Conservation (phyloP, 2,797 vertebrate genomes). For the Aplochiton taeniatus region DNA sequence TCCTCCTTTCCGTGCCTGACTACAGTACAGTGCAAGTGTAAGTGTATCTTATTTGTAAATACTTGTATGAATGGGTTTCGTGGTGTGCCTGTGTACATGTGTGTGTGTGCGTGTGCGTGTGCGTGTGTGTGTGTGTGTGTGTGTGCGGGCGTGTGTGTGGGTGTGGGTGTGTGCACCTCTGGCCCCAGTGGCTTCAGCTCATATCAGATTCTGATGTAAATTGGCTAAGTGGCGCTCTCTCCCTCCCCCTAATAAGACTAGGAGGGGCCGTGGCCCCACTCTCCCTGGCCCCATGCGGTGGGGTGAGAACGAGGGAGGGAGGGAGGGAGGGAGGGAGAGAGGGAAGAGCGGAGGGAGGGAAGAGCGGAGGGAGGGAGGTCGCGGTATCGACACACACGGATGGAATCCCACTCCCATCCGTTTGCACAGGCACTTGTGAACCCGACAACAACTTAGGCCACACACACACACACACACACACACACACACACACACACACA, state of each 20-base stretch:
- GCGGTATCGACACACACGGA: neutral
- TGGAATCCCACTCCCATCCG: conserved; percentile 10
- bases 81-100: neutral
- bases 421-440: neutral
- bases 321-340: conserved; percentile 29
- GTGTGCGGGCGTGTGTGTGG: conserved; percentile 2
- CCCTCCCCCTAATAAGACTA: conserved; percentile 80
- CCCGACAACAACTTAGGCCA: too few species aligned
- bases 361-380: conserved; percentile 6
- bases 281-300: conserved; percentile 18
- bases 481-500: neutral
- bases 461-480: conserved; percentile 13
- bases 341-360: conserved; percentile 9
- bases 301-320: conserved; percentile 46
- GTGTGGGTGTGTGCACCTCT: conserved; percentile 26
- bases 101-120: conserved; percentile 1
- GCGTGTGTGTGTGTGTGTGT: conserved; percentile 12
- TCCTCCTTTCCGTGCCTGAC: neutral
- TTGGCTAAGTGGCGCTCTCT: conserved; percentile 76
- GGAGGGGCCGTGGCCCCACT: conserved; percentile 57
- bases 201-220: conserved; percentile 82
- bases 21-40: neutral
- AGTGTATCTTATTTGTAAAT: neutral
- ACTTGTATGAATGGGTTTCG: neutral
- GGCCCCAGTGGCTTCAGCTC: conserved; percentile 69